phyloP scores from a whole-genome alignment of 2,113 vertebrate genomes.

The Colinus virginianus region DNA sequence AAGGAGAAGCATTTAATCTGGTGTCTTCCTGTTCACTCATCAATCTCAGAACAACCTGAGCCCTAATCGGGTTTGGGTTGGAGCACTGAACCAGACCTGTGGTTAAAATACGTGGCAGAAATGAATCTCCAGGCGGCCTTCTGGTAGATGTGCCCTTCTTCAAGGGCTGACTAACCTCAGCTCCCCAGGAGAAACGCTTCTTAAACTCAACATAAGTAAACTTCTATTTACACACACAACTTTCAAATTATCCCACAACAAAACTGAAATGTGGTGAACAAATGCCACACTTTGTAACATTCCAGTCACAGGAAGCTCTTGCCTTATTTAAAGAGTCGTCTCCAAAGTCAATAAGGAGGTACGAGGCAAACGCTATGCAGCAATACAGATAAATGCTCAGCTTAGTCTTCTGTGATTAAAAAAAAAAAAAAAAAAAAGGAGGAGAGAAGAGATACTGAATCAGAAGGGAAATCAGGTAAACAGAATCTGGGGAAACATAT shows the following conservation, averaged over 20 bases:
- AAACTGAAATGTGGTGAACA: not conserved
- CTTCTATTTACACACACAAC: too few relatives aligned
- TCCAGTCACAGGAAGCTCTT: not conserved
- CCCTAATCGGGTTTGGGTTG: not conserved
- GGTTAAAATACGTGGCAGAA: not conserved
- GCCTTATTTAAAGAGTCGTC: conserved; percentile 22
- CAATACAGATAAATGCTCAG: conserved; percentile 42
- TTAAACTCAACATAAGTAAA: too few relatives aligned
- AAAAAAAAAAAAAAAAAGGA: not conserved
- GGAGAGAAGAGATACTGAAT: conserved; percentile 41
- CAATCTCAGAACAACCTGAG: not conserved
- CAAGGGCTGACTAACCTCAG: not conserved
- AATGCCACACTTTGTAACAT: not conserved
- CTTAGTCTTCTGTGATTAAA: conserved; percentile 14
- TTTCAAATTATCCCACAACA: not conserved
- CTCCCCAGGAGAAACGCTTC: too few relatives aligned
- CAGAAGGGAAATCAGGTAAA: conserved; percentile 65
- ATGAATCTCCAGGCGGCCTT: not conserved
- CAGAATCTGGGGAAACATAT: conserved; percentile 57
- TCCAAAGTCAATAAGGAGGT: conserved; percentile 17
- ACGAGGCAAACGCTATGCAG: not conserved
- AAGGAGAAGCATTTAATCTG: not conserved
- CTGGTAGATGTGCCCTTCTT: not conserved
- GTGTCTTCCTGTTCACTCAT: not conserved
- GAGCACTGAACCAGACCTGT: not conserved